Percentiles rank a stretch among this genome's conserved stretches.
These are phyloP conservation scores for Dendrolimus pini DNA, from an alignment of 2,888 invertebrate genomes.

Conservation along the genomic window DNA sequence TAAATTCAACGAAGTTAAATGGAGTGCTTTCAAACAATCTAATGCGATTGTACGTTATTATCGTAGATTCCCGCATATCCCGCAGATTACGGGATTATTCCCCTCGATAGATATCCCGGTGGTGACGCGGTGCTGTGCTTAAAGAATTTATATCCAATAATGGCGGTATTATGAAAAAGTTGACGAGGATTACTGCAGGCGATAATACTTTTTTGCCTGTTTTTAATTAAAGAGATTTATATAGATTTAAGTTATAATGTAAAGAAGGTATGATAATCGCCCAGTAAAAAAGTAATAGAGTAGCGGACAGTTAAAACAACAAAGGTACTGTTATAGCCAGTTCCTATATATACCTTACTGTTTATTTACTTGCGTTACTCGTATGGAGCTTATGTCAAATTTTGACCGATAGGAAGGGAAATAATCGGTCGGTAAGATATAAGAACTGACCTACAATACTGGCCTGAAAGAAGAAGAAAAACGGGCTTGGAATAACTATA, in stretches of 20 bases:
- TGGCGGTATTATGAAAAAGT: background rate
- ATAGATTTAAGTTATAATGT: background rate
- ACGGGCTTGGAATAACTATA: no score
- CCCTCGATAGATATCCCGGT: background rate
- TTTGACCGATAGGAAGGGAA: no score
- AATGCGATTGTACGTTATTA: background rate
- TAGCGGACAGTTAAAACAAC: no score
- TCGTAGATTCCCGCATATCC: background rate
- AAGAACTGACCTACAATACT: no score
- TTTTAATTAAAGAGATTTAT: background rate
- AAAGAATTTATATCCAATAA: slow-evolving; percentile 9
- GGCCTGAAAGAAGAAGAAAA: no score
- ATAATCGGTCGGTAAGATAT: no score
- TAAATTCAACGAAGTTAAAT: background rate
- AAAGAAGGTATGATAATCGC: no score
- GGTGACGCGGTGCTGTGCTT: background rate
- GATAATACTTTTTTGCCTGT: background rate
- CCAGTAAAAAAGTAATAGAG: no score
- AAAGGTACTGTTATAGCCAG: no score
- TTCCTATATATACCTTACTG: no score
- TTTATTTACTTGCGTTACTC: no score
- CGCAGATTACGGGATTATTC: background rate
- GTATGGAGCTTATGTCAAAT: no score
- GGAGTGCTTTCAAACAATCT: background rate
- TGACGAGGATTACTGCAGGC: background rate